Evolutionary conservation across 1,140 invertebrate genomes (phyloP).

Genomic region (Drosophila ercepeae): DNA sequence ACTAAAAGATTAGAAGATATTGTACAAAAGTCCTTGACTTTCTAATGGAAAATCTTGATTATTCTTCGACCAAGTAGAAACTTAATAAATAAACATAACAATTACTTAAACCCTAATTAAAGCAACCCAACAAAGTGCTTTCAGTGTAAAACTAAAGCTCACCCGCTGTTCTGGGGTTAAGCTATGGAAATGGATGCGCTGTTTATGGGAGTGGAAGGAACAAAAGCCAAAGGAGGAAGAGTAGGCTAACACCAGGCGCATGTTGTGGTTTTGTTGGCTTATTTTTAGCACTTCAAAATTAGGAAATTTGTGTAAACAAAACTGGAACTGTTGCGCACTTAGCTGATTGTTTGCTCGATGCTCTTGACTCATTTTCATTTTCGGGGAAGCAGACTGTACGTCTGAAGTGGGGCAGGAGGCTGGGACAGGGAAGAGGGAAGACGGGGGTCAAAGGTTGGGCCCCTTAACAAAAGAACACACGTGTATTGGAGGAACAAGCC

Average conservation of each 20-base stretch:
- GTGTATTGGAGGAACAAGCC: conserved; percentile 17
- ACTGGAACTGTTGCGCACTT: conserved; percentile 39
- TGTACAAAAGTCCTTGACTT: too few species aligned
- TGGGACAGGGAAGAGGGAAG: background rate
- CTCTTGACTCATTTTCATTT: conserved; percentile 32
- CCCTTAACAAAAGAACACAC: conserved; percentile 10
- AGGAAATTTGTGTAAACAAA: conserved; percentile 32
- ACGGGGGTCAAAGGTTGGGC: conserved; percentile 36
- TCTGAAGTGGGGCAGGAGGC: background rate
- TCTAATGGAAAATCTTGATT: too few species aligned
- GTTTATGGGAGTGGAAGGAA: conserved; percentile 28
- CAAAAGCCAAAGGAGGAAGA: background rate
- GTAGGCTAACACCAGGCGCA: background rate
- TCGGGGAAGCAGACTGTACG: conserved; percentile 4
- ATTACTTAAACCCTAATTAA: background rate
- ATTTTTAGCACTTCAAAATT: conserved; percentile 39
- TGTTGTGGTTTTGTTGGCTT: conserved; percentile 30
- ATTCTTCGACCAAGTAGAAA: too few species aligned
- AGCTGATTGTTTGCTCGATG: conserved; percentile 21
- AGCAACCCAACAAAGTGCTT: background rate
- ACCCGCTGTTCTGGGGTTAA: conserved; percentile 14
- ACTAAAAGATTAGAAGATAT: background rate
- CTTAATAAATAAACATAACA: background rate
- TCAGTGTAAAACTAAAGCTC: background rate
- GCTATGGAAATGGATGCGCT: conserved; percentile 41